Evolutionary conservation across 1,140 invertebrate genomes (phyloP).

Genomic region (Chlorops oryzae): DNA sequence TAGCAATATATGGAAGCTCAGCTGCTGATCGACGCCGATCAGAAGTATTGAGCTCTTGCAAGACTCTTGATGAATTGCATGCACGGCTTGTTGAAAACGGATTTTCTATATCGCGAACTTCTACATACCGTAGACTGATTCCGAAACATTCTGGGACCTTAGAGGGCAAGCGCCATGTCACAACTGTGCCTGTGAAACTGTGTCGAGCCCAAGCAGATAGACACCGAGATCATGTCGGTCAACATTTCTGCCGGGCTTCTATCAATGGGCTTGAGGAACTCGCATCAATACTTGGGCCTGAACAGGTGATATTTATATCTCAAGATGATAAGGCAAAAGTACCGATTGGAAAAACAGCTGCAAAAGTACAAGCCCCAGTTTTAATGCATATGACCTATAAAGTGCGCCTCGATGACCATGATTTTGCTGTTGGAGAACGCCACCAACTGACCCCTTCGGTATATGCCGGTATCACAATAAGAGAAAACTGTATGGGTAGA

Average conservation of each 20-base stretch:
- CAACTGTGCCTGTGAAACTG: neutral
- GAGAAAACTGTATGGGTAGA: too few relatives aligned
- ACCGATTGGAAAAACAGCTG: constrained; percentile 7
- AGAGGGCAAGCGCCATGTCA: neutral
- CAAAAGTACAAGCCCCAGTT: constrained; percentile 7
- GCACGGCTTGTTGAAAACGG: too few relatives aligned
- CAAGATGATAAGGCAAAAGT: constrained; percentile 9
- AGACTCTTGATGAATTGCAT: too few relatives aligned
- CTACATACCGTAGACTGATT: neutral
- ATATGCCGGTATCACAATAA: constrained; percentile 1
- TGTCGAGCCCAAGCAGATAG: neutral
- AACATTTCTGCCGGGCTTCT: neutral
- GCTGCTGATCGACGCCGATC: too few relatives aligned
- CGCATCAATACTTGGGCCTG: neutral
- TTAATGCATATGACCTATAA: constrained; percentile 5
- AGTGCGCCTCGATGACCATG: constrained; percentile 3
- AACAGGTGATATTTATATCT: neutral
- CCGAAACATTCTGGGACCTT: neutral
- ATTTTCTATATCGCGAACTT: neutral
- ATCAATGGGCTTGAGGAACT: neutral
- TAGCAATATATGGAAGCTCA: too few relatives aligned
- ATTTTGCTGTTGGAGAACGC: constrained; percentile 3
- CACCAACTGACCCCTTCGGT: constrained; percentile 1
- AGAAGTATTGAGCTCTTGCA: too few relatives aligned
- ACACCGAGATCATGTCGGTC: neutral